Evolutionary conservation across 1,140 invertebrate genomes (phyloP), one percentile per base, ranked within the genome.

Genomic region (Pinna nobilis): DNA sequence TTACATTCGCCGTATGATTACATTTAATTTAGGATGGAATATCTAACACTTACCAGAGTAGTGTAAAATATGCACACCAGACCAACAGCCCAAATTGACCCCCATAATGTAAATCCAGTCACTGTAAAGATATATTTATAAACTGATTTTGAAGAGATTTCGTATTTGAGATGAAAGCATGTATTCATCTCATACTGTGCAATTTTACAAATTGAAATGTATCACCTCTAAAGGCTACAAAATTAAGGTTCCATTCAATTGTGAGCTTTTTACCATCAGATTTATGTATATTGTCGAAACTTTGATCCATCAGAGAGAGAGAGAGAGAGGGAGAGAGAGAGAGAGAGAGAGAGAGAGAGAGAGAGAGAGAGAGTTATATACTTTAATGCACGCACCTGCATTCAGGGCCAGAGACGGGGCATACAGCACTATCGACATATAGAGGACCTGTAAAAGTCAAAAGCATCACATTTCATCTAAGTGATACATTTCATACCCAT

Each of bases 401-500:
- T 82, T 78, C 4, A 77, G 49, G 33, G 96, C 96, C 69, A 97
- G 90, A 13, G 96, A 95, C 18, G 96, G 96, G 4, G 96, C 96
- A 84, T 97, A 95, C 1, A 98, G 94, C 7, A 96, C 95, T 5
- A 98, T 95, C 2, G 95, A 94, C 30, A 96, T 96, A 85, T 97
- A 98, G 33, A 97, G 89, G 76, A 95, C 90, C 94, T 96, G 87
- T 61, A 78, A 70, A 15, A 28, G 25, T n/a, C 32, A 35, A 37
- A 37, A 33, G n/a, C n/a, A n/a, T n/a, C n/a, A n/a, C n/a, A n/a
- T n/a, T n/a, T n/a, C n/a, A n/a, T n/a, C n/a, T n/a, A n/a, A n/a
- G n/a, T n/a, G n/a, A n/a, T n/a, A n/a, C n/a, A n/a, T n/a, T n/a
- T n/a, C n/a, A n/a, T n/a, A n/a, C n/a, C n/a, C n/a, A n/a, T n/a